Evolutionary conservation across 2,888 invertebrate species (phyloP).

Genomic region (Melanchra persicariae): DNA sequence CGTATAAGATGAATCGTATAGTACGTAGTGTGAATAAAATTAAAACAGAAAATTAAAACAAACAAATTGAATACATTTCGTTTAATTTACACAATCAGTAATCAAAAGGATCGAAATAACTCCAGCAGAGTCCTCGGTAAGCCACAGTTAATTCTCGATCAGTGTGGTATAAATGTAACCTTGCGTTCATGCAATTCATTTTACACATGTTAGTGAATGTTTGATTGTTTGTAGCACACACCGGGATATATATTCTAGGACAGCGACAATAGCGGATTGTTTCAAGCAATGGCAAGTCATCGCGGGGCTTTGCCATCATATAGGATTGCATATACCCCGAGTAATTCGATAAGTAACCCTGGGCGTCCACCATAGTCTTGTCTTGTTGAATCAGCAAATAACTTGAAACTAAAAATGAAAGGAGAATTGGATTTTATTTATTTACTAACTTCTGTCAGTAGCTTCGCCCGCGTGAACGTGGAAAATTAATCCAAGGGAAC

Average conservation of each 20-base stretch:
- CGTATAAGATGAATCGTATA: no score
- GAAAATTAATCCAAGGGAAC: no score
- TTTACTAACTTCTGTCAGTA: neutral
- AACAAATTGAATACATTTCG: neutral
- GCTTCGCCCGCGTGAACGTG: no score
- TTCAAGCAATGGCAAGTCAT: conserved; percentile 47
- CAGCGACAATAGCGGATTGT: conserved; percentile 67
- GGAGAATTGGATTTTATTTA: neutral
- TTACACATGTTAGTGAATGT: conserved; percentile 69
- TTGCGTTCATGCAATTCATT: conserved; percentile 61
- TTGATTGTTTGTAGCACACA: conserved; percentile 74
- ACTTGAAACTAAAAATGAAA: conserved; percentile 22
- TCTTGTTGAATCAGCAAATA: neutral
- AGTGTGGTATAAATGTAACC: fast-evolving
- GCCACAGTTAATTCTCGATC: fast-evolving
- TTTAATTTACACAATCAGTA: conserved; percentile 32
- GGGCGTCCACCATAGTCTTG: neutral
- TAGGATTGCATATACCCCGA: conserved; percentile 1
- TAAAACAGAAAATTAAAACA: conserved; percentile 17
- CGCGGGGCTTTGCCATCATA: neutral
- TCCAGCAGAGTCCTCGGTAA: conserved; percentile 27
- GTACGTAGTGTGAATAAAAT: no score
- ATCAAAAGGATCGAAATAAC: conserved; percentile 45
- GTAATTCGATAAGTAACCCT: neutral
- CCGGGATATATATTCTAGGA: conserved; percentile 77